phyloP scores from a whole-genome alignment of 2,113 vertebrate species.

The Sminthopsis crassicaudata region DNA sequence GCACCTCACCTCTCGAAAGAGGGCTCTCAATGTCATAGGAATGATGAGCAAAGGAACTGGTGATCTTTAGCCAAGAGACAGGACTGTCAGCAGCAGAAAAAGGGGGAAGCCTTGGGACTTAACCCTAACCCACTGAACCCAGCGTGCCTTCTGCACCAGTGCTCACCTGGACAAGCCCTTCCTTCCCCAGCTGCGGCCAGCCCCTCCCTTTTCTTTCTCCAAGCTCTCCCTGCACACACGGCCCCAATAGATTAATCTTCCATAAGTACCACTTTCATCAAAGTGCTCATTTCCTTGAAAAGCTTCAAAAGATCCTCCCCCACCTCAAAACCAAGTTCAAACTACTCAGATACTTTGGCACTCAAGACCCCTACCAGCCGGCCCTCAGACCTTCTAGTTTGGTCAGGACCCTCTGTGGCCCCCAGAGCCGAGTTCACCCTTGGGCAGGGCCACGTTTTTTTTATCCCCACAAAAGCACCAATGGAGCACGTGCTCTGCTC shows the following conservation, averaged over 20 bases:
- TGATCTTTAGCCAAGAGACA: not conserved
- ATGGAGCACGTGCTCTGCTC: not conserved
- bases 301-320: no score
- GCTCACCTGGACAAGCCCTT: no score
- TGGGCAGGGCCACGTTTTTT: not conserved
- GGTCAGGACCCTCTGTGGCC: not conserved
- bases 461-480: not conserved
- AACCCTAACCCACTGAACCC: no score
- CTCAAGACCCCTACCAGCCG: not conserved
- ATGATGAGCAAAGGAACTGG: not conserved
- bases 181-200: no score
- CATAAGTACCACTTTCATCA: not conserved
- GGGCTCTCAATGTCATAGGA: not conserved
- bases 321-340: no score
- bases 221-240: not conserved
- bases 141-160: no score
- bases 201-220: no score
- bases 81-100: no score
- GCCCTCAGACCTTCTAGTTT: not conserved
- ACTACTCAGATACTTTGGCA: not conserved
- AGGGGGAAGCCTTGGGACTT: not conserved
- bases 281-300: not conserved
- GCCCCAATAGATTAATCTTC: not conserved
- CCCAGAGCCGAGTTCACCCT: not conserved
- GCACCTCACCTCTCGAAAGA: no score